Base-by-base conservation (phyloP, 1,140 invertebrate species). In the Eurosta solidaginis region DNA sequence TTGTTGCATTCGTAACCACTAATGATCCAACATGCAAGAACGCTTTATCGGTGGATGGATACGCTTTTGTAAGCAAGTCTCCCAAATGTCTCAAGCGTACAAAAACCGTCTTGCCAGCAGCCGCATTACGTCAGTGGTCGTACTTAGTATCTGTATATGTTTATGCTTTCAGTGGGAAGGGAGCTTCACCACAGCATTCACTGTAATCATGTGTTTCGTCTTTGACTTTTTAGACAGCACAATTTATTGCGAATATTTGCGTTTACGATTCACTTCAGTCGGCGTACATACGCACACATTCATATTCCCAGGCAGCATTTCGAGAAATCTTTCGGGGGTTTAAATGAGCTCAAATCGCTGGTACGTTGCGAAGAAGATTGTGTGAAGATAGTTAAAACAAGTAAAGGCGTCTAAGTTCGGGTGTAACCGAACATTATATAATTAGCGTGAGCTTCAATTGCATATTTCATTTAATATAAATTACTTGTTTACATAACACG, bases 181-280 rank as follows among this genome's bases (percentile, higher is more conserved):
- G n/a, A n/a, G n/a, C n/a, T n/a, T 33, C 27, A 2, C 27, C 12
- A 17, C 29, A n/a, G 6, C n/a, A 5, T 20, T 4, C 49, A 40
- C 0, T n/a, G 29, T 9, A 40, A 59, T 59, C 10, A 27, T 25
- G 3, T 17, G 6, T n/a, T 68, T 29, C 27, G 14, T 22, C 59
- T 25, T 68, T 29, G 59, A 12, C 17, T 68, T 68, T 20, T n/a
- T 36, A 29, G 59, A 68, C 59, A 68, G 5, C 59, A 36, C 36
- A 68, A 68, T 68, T 68, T 68, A 68, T 68, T 68, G 33, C 33
- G 59, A 68, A n/a, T 68, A 68, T 68, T 68, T 68, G 59, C 59
- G 59, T 68, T 68, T 68, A 68, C 59, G 59, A 68, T 68, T 68
- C 59, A 68, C 59, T 68, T 68, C 59, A 68, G 59, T 5, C 59